These are phyloP conservation scores for Oxystoma pomonae DNA, from an alignment of 2,888 invertebrate genomes.

Conservation along the genomic window DNA sequence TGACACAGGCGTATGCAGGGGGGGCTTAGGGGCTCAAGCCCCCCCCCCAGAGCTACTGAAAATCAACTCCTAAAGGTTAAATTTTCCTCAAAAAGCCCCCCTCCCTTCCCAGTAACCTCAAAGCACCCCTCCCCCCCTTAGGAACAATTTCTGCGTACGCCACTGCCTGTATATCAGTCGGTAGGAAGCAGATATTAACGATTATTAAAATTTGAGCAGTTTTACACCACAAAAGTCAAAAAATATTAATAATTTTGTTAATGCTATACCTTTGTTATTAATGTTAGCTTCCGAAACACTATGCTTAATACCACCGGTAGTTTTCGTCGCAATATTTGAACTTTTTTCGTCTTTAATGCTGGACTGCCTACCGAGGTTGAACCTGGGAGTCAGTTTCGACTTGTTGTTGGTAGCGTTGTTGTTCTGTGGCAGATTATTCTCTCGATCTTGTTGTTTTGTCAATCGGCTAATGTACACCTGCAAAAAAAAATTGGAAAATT, in stretches of 20 bases:
- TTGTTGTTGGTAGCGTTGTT: conserved; percentile 19
- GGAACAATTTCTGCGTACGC: too few species aligned
- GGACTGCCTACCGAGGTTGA: conserved; percentile 42
- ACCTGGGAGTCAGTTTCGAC: conserved; percentile 28
- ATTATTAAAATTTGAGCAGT: too few species aligned
- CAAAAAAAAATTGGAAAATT: conserved; percentile 11
- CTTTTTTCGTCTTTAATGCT: conserved; percentile 44
- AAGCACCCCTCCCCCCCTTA: too few species aligned
- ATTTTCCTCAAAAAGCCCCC: too few species aligned
- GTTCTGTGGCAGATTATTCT: conserved; percentile 38
- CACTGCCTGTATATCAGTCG: too few species aligned
- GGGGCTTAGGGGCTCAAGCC: too few species aligned
- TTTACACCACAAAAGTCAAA: neutral
- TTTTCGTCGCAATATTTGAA: conserved; percentile 33
- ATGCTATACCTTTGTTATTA: conserved; percentile 34
- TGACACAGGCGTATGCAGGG: too few species aligned
- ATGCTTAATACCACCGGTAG: conserved; percentile 43
- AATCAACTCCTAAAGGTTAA: too few species aligned
- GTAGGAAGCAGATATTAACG: too few species aligned
- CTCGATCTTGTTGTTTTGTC: conserved; percentile 39
- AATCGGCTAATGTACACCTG: conserved; percentile 38
- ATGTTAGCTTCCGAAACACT: conserved; percentile 46
- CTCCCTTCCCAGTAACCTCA: too few species aligned
- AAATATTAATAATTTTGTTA: neutral
- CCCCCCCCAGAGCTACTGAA: too few species aligned